phyloP scores from a whole-genome alignment of 2,888 invertebrate genomes.

The Coleophora deauratella region DNA sequence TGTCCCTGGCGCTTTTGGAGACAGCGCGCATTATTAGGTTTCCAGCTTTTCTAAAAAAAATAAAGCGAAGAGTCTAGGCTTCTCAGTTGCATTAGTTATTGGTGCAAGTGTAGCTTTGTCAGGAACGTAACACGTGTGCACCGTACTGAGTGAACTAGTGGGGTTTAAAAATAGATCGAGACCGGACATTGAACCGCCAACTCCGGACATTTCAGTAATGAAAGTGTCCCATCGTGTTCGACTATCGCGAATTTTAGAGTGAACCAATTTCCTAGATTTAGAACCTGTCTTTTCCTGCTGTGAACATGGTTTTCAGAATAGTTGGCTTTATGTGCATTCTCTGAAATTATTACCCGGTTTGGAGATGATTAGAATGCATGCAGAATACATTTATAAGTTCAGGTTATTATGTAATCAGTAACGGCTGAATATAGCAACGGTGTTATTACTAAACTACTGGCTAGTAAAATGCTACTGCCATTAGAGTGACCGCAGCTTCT shows the following conservation, averaged over 20 bases:
- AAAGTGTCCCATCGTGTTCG: slow-evolving; percentile 54
- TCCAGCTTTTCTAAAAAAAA: no score
- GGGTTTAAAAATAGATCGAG: slow-evolving; percentile 61
- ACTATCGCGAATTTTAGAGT: slow-evolving; percentile 47
- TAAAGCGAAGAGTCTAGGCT: no score
- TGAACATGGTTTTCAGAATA: no score
- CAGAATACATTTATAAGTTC: slow-evolving; percentile 9
- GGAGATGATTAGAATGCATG: no score
- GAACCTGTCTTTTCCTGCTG: slow-evolving; percentile 18
- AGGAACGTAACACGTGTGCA: slow-evolving; percentile 31
- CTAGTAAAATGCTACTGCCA: slow-evolving; percentile 35
- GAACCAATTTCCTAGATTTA: slow-evolving; percentile 43
- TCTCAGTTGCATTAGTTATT: background rate
- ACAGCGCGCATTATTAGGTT: no score
- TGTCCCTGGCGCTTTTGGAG: no score
- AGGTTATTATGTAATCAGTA: slow-evolving; percentile 13
- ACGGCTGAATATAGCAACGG: slow-evolving; percentile 25
- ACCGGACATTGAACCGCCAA: slow-evolving; percentile 66
- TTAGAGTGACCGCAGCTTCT: slow-evolving; percentile 24
- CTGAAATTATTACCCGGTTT: no score
- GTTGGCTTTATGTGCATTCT: no score
- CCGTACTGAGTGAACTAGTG: slow-evolving; percentile 32
- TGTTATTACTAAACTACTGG: slow-evolving; percentile 29
- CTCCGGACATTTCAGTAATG: slow-evolving; percentile 61
- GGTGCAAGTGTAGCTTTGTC: slow-evolving; percentile 30